Evolutionary conservation across 2,888 invertebrate species (phyloP).

Genomic region (Pristionchus exspectatus): DNA sequence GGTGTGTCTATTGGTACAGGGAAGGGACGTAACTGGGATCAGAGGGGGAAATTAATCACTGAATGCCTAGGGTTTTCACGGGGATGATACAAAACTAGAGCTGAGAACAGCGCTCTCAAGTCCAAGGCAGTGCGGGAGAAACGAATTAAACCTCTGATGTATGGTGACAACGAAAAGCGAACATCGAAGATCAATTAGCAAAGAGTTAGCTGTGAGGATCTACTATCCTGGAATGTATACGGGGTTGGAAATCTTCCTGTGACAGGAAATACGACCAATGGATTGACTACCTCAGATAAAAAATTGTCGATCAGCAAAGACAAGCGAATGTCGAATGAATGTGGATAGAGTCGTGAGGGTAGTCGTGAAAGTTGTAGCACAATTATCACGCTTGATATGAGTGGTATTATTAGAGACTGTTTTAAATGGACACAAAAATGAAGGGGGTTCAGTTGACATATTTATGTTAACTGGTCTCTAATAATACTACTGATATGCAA

Average conservation of each 20-base stretch:
- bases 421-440: too few relatives aligned
- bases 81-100: not conserved
- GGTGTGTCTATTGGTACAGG: not conserved
- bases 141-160: constrained; percentile 40
- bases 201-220: not conserved
- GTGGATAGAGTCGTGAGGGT: too few relatives aligned
- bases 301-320: not conserved
- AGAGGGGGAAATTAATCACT: not conserved
- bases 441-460: too few relatives aligned
- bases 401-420: too few relatives aligned
- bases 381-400: not conserved
- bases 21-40: not conserved
- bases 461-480: not conserved
- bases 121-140: not conserved
- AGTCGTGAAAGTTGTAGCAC: not conserved
- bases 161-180: constrained; percentile 1
- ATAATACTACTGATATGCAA: not conserved
- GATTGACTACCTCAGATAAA: not conserved
- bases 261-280: not conserved
- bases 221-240: not conserved
- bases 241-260: not conserved
- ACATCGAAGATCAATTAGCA: not conserved
- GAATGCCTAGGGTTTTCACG: constrained; percentile 43
- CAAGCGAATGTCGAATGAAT: too few relatives aligned
- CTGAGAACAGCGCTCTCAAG: not conserved